Evolutionary conservation across 2,113 vertebrate genomes (phyloP), one percentile per base, ranked within the genome.

Genomic region (Chaetodon auriga): DNA sequence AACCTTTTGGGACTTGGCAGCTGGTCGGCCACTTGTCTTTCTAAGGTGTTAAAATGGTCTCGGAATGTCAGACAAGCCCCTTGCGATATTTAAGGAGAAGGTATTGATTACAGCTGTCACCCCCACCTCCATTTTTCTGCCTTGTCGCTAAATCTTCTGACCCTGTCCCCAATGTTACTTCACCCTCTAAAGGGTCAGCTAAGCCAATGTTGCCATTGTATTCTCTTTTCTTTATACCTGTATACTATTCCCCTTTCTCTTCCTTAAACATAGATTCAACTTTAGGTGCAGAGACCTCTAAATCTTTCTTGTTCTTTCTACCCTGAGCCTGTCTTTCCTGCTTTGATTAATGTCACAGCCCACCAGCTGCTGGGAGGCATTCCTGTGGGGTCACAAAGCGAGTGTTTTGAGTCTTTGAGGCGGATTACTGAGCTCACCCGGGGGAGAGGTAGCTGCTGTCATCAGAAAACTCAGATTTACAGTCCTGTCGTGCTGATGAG

Each of bases 11-110:
- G 89, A 83, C 88, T 86, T 93, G 91, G 93, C 95, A 96, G 95
- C 93, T 95, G 95, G 82, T 92, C 84, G n/a, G 38, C 82, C 88
- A 92, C 91, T 95, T 96, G 94, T 95, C 87, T 94, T 91, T 88
- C 88, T 85, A 85, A 94, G 92, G 92, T 94, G 92, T 93, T 94
- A 94, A 94, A 95, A 93, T 85, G 90, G 92, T 93, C 90, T 87
- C 82, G 84, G 93, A 93, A 95, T 94, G 85, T 78, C 60, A 87
- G 90, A 94, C 92, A 90, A 93, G 91, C 82, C 90, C 69, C 68
- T 82, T 82, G 90, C 55, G 86, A 93, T 90, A 88, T 92, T 92
- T 92, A 92, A 92, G 84, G 87, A 90, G 84, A 64, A 18, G 87
- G 86, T 90, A 90, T 94, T 62, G 88, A 89, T 93, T 93, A 90